Percentiles rank a stretch among this genome's conserved stretches.
Evolutionary conservation across 2,797 vertebrate genomes (phyloP).

Genomic region (Liasis olivaceus): DNA sequence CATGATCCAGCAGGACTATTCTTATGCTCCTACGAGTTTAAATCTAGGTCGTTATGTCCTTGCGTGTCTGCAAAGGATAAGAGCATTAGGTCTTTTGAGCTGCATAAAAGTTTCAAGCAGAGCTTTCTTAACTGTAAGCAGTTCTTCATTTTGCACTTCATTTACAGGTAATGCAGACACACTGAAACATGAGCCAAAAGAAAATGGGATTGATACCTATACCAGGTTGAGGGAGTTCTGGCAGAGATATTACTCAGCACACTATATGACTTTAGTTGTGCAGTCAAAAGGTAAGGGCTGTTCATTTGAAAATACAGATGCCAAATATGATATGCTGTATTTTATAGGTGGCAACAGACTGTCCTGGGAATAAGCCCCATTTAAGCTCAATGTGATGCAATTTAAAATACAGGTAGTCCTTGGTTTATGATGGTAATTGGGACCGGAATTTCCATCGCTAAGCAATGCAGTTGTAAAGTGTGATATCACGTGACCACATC

Average conservation of each 20-base stretch:
- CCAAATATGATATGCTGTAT: neutral
- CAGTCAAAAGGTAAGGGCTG: conserved; percentile 89
- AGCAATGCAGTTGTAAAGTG: too few relatives aligned
- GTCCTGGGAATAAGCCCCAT: neutral
- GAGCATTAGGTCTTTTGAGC: neutral
- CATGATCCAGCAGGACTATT: neutral
- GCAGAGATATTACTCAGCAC: conserved; percentile 89
- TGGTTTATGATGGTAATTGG: too few relatives aligned
- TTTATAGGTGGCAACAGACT: neutral
- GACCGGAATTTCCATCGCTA: too few relatives aligned
- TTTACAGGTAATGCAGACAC: conserved; percentile 91
- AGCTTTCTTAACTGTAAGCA: neutral
- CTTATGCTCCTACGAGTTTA: neutral
- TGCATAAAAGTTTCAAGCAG: neutral
- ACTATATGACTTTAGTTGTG: conserved; percentile 94
- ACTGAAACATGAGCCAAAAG: conserved; percentile 87
- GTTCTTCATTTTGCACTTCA: conserved; percentile 24
- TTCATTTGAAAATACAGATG: neutral
- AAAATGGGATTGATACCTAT: conserved; percentile 89
- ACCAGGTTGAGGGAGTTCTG: conserved; percentile 87
- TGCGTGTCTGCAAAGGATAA: neutral
- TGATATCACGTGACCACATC: too few relatives aligned
- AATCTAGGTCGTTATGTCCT: neutral
- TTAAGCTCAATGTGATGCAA: neutral
- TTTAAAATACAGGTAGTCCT: neutral